phyloP scores from a whole-genome alignment of 2,888 invertebrate genomes.

The Tachina fera region DNA sequence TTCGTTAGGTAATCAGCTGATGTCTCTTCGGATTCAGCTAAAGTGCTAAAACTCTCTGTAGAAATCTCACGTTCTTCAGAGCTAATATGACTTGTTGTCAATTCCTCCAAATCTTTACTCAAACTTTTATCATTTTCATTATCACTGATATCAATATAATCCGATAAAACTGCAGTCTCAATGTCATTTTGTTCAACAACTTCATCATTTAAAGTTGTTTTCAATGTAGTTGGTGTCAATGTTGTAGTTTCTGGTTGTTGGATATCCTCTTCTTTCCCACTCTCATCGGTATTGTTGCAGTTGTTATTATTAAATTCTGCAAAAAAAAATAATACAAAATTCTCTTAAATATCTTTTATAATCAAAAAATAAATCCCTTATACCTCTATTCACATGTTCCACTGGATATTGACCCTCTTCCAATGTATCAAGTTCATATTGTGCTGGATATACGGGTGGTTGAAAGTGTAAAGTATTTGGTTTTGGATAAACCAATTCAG shows the following conservation, averaged over 20 bases:
- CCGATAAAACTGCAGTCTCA: slow-evolving; percentile 10
- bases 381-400: slow-evolving; percentile 68
- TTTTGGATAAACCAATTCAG: slow-evolving; percentile 74
- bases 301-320: neutral
- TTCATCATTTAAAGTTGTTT: neutral
- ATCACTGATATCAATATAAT: slow-evolving; percentile 20
- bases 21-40: neutral
- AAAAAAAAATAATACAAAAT: neutral
- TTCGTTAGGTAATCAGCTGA: neutral
- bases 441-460: slow-evolving; percentile 57
- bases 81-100: neutral
- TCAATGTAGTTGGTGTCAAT: neutral
- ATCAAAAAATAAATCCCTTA: slow-evolving; percentile 18
- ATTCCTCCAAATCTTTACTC: neutral
- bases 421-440: slow-evolving; percentile 63
- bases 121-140: neutral
- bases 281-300: neutral
- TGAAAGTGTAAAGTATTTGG: slow-evolving; percentile 53
- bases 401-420: slow-evolving; percentile 67
- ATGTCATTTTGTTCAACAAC: neutral
- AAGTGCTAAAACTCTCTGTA: slow-evolving; percentile 5
- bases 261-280: neutral
- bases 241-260: neutral
- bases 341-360: neutral
- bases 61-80: neutral